These are phyloP conservation scores for Puffinus mauretanicus DNA, from an alignment of 2,113 vertebrate species.

Conservation along the genomic window DNA sequence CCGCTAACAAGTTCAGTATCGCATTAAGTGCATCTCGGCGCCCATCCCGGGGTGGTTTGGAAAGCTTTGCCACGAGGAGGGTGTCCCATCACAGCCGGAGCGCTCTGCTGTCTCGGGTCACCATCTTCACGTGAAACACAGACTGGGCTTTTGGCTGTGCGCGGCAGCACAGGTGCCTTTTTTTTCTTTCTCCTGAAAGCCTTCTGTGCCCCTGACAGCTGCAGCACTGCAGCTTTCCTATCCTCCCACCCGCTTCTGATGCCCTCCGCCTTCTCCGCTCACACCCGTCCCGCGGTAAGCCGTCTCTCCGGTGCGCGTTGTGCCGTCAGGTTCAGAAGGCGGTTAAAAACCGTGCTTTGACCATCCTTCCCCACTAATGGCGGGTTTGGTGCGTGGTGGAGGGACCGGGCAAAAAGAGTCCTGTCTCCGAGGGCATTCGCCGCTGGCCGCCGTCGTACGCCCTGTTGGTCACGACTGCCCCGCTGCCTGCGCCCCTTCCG, in stretches of 20 bases:
- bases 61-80: no score
- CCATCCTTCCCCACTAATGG: background rate
- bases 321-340: rapidly evolving
- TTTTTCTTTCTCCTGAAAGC: background rate
- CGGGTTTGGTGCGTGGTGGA: no score
- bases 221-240: rapidly evolving
- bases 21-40: background rate
- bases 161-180: no score
- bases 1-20: rapidly evolving
- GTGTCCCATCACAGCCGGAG: rapidly evolving
- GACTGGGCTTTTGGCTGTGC: rapidly evolving
- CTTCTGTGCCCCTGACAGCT: rapidly evolving
- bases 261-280: background rate
- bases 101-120: background rate
- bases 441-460: no score
- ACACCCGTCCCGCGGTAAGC: rapidly evolving
- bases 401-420: no score
- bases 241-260: rapidly evolving
- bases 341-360: no score
- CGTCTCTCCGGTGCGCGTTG: rapidly evolving
- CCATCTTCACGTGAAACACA: no score
- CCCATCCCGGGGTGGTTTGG: rapidly evolving
- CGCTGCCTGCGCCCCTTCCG: rapidly evolving
- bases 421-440: no score
- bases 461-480: rapidly evolving